Evolutionary conservation across 2,888 invertebrate genomes (phyloP), one percentile per base, ranked within the genome.

Genomic region (Polia nebulosa): DNA sequence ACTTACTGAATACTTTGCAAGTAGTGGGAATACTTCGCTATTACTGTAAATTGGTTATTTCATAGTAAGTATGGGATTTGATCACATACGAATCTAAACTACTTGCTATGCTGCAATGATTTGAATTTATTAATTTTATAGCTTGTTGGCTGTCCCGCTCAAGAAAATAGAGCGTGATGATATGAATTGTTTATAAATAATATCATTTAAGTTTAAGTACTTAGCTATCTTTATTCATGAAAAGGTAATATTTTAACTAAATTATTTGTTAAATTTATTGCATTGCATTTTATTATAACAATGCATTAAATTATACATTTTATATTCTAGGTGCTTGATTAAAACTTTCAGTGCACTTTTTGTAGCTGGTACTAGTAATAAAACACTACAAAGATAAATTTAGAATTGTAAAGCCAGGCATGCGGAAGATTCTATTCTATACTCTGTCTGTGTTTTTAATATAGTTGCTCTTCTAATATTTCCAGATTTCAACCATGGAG

Each of bases 401-500:
- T n/a, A 1, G 13, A 20, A 3, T 15, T 5, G 11, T n/a, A n/a
- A n/a, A n/a, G n/a, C n/a, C n/a, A n/a, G n/a, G n/a, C n/a, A n/a
- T n/a, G n/a, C n/a, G n/a, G n/a, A n/a, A n/a, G n/a, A n/a, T n/a
- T n/a, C n/a, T n/a, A n/a, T n/a, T n/a, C n/a, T n/a, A n/a, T n/a
- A 25, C 6, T 7, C 9, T 17, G 15, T 20, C 32, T 20, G 8
- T 15, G 13, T 11, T 44, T 22, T 52, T 69, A 20, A 49, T 17
- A 41, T 17, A 29, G 6, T 36, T 5, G 7, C 2, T 15, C 11
- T 22, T 27, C 0, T 13, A 9, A 22, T 3, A 4, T 64, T 85
- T 86, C 25, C 82, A 88, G 81, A 25, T 20, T 41, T 34, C 49
- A 63, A 86, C 63, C 58, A 95, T 95, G 95, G 94, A 95, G 13